Evolutionary conservation across 1,140 invertebrate genomes (phyloP).

Genomic region (Psilanteris sp.): DNA sequence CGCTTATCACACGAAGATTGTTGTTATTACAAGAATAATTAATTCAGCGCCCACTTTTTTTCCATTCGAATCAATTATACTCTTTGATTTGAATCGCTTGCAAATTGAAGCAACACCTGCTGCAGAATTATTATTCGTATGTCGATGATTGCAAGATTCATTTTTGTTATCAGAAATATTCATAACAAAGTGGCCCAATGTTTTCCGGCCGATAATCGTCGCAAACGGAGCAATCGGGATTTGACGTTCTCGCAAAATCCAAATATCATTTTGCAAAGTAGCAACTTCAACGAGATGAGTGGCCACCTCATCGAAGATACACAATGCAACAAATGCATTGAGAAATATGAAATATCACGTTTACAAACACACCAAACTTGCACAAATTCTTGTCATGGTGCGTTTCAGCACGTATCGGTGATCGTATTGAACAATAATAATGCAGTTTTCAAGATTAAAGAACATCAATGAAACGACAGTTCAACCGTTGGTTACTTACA

Average conservation of each 20-base stretch:
- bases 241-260: constrained; percentile 12
- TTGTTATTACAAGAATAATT: too few relatives aligned
- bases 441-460: too few relatives aligned
- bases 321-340: constrained; percentile 25
- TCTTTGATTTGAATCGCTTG: too few relatives aligned
- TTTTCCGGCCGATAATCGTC: constrained; percentile 26
- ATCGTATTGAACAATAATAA: too few relatives aligned
- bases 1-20: neutral
- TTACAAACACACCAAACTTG: constrained; percentile 5
- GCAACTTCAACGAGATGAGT: constrained; percentile 10
- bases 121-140: constrained; percentile 40
- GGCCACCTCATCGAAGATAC: constrained; percentile 23
- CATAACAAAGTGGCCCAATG: too few relatives aligned
- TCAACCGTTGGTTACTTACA: too few relatives aligned
- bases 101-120: constrained; percentile 35
- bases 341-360: constrained; percentile 11
- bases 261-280: constrained; percentile 5
- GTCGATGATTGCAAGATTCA: constrained; percentile 11
- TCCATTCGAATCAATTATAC: too few relatives aligned
- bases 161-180: too few relatives aligned
- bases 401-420: too few relatives aligned
- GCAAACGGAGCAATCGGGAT: constrained; percentile 8
- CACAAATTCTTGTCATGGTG: neutral
- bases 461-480: too few relatives aligned
- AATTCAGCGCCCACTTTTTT: too few relatives aligned